A percentile compares a stretch with the other conserved stretches of the same genome.
These are phyloP conservation scores for Gouania willdenowi DNA, from an alignment of 2,797 vertebrate genomes.

Conservation along the genomic window DNA sequence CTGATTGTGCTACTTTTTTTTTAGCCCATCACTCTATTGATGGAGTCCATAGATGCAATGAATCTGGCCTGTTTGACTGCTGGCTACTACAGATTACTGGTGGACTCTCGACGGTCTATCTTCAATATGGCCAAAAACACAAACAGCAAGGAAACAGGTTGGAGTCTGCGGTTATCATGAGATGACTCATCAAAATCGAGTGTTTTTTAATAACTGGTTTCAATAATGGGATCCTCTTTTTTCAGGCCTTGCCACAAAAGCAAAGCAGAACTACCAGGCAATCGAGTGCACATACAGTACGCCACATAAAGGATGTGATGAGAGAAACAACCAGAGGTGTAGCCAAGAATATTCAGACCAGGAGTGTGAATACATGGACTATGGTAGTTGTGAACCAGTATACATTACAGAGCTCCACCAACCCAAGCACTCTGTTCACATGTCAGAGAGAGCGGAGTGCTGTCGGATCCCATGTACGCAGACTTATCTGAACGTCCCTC, in stretches of 20 bases:
- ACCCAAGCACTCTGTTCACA: constrained; percentile 77
- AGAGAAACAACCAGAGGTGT: constrained; percentile 80
- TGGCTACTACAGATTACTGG: constrained; percentile 94
- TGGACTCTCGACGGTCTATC: constrained; percentile 96
- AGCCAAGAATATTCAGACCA: constrained; percentile 83
- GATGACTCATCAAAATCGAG: constrained; percentile 19
- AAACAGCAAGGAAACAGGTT: constrained; percentile 76
- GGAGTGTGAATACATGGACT: constrained; percentile 76
- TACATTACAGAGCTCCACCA: constrained; percentile 86
- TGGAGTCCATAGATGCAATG: constrained; percentile 98
- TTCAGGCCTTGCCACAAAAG: constrained; percentile 80
- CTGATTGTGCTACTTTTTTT: constrained; percentile 63
- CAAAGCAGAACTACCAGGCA: constrained; percentile 84
- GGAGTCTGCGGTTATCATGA: background rate
- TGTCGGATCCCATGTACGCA: constrained; percentile 78
- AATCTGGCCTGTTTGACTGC: constrained; percentile 98
- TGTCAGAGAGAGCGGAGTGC: constrained; percentile 76
- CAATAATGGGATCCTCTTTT: no score
- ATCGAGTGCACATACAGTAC: constrained; percentile 91
- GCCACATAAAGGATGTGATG: constrained; percentile 82
- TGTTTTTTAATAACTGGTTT: no score
- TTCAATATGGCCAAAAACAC: constrained; percentile 93
- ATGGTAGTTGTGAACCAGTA: constrained; percentile 78
- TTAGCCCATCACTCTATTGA: constrained; percentile 95
- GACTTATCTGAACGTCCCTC: constrained; percentile 80